Evolutionary conservation across 1,140 invertebrate species (phyloP).

Genomic region (Venturia canescens): DNA sequence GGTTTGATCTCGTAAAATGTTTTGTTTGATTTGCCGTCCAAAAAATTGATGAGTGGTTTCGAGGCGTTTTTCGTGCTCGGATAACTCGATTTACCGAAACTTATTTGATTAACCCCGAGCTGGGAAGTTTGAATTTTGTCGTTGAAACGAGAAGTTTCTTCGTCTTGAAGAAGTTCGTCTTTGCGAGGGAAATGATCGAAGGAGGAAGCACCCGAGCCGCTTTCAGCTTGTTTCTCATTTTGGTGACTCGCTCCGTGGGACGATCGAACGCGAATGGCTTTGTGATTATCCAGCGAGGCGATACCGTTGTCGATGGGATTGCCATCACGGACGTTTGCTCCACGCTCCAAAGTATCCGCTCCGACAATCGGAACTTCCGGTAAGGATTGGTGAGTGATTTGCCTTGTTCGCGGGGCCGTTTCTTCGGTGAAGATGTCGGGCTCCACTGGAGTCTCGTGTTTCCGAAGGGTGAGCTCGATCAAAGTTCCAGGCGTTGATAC

Average conservation of each 20-base stretch:
- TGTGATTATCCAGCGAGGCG: conserved; percentile 41
- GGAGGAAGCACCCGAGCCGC: neutral
- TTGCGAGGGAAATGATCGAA: neutral
- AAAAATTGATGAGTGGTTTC: conserved; percentile 58
- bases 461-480: neutral
- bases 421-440: neutral
- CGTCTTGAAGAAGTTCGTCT: neutral
- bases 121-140: neutral
- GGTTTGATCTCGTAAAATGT: conserved; percentile 69
- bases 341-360: neutral
- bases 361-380: neutral
- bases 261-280: conserved; percentile 24
- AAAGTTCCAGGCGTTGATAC: neutral
- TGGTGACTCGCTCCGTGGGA: neutral
- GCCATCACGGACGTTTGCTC: neutral
- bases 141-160: neutral
- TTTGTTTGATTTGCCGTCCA: conserved; percentile 60
- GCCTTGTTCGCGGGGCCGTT: neutral
- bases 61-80: conserved; percentile 55
- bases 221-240: neutral
- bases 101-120: conserved; percentile 17
- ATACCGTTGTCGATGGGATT: neutral
- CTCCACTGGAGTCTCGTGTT: neutral
- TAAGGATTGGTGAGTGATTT: conserved; percentile 13
- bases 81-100: neutral